Base-by-base conservation (phyloP, 2,888 invertebrate species). In the Serripes groenlandicus region DNA sequence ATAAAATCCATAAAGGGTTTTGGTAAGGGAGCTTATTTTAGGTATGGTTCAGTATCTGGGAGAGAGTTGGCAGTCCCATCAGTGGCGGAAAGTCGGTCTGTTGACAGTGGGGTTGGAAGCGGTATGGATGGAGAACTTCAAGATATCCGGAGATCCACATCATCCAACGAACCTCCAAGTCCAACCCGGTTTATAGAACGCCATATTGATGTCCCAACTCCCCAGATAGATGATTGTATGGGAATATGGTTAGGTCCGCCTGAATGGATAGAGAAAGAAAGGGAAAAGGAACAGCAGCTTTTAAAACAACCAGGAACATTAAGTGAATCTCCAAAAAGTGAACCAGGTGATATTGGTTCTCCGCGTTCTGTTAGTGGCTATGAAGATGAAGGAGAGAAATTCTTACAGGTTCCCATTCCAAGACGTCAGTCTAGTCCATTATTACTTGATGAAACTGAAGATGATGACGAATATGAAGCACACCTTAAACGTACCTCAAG, bases 221-320 rank as follows among this genome's bases (percentile, higher is more conserved):
- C 86, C 35, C 76, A 81, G 52, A 62, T 81, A 60, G 84, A 86
- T 58, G 80, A 83, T 58, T 75, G 64, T 52, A 72, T 71, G 71
- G 88, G 86, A 28, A 91, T 92, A 64, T 93, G 92, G 92, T 90
- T 93, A 90, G 92, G 92, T 23, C 92, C 92, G 15, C 92, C 91
- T 34, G 92, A 90, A 81, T 93, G 93, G 93, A 87, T 90, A 75
- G 90, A 92, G 82, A 86, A 86, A 66, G 89, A 91, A 81, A 89
- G 91, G 52, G 90, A 91, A 76, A 88, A 83, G 54, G 89, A 89
- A 81, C 75, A 83, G 66, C 81, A 86, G 37, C 42, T 86, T 32
- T 37, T 81, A 37, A 86, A 81, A 62, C 73, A 81, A 42, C 37
- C 77, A 58, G 34, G 72, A 66, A 64, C 42, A n/a, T 52, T 83